Base-by-base conservation (phyloP, 2,888 invertebrate genomes). In the Napeogenes sylphis region DNA sequence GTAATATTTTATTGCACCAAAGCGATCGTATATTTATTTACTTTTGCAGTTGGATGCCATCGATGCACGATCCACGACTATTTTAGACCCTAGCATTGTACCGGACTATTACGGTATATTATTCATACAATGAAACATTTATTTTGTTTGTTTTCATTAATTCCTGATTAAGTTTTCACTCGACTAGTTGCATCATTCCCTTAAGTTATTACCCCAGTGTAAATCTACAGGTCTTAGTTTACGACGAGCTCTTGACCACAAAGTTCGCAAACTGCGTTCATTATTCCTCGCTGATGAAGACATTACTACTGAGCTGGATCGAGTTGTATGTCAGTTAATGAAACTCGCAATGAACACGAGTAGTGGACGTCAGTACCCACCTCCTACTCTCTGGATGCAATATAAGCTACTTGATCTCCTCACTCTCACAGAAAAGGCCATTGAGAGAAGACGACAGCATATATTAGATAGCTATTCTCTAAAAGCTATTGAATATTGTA, bases 341-440 rank as follows among this genome's bases (percentile, higher is more conserved):
- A 85, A 84, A 71, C 68, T 90, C 10, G 85, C 89, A 0, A 70
- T 86, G 2, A 74, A 74, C 6, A 78, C 76, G 2, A 81, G 83
- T 45, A 78, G 62, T 61, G 71, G 73, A 2, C 75, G 74, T 4
- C 71, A 73, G 13, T 66, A 70, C 0, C 80, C 84, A 0, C 83
- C 84, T 1, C 80, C 85, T 0, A 69, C 82, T 0, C 76, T 71
- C 47, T 90, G 90, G 90, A 77, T 89, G 78, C 84, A 87, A 67
- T 81, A 77, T 71, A 90, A 89, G 70, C 73, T 90, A 42, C 72
- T 87, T 1, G 89, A 89, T 58, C 71, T 90, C 2, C 77, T 90
- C 2, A 81, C 82, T 1, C 73, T 90, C 33, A 83, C 89, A 0
- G 90, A 90, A 63, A 89, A 83, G 56, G 79, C 88, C 2, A 83